Conservation (phyloP, 2,113 vertebrate species). For the Equus quagga region DNA sequence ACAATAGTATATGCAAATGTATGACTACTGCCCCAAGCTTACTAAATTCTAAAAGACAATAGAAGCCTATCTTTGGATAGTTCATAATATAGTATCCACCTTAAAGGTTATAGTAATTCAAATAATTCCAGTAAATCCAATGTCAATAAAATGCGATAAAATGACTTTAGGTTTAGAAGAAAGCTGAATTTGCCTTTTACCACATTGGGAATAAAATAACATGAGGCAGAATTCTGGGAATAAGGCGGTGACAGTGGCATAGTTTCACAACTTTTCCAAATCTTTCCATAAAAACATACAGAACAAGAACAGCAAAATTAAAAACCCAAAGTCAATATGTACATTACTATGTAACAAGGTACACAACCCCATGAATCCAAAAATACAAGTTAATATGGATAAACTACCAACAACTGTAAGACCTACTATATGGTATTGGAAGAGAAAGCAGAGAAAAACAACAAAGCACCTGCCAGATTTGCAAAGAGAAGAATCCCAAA, state of each 20-base stretch:
- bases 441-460: neutral
- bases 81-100: neutral
- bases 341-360: neutral
- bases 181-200: neutral
- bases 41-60: neutral
- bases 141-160: neutral
- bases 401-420: neutral
- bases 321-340: neutral
- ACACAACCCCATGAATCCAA: neutral
- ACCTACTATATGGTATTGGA: no score
- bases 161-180: neutral
- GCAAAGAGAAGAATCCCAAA: neutral
- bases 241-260: neutral
- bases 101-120: neutral
- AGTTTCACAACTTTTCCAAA: neutral
- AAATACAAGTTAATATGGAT: neutral
- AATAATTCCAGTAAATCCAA: neutral
- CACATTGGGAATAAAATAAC: neutral
- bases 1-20: neutral
- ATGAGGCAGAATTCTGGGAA: neutral
- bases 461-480: neutral
- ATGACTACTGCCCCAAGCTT: neutral
- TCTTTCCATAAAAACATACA: neutral
- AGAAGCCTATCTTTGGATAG: neutral
- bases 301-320: neutral